Evolutionary conservation across 2,797 vertebrate species (phyloP), one percentile per base, ranked within the genome.

Genomic region (Phoxinus dragarum): DNA sequence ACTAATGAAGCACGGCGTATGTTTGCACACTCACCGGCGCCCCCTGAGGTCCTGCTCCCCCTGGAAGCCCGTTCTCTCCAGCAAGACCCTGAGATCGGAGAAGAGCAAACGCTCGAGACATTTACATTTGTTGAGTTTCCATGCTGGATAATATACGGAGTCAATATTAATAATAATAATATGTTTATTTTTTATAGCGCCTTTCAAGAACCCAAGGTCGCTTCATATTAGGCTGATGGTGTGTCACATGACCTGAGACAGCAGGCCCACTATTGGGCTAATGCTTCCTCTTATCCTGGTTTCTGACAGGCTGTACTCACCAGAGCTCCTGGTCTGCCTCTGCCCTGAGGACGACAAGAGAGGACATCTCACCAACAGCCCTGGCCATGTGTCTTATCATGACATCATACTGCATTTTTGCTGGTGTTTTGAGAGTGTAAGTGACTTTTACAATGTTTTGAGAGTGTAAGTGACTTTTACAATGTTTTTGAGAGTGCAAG

Each of bases 291-390:
- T 44, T 40, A 19, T 42, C 12, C 14, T 47, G 6, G 38, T 69
- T 61, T 31, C 23, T 6, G n/a, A 40, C 4, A 34, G 40, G 27
- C 23, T 86, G 85, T 92, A 98, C 97, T 99, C 94, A 99, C 98
- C 34, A 96, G 90, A 86, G 97, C 96, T 96, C 98, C 98, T 81
- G 97, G 88, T 90, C 97, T 96, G 92, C 98, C 98, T 96, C 98
- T 97, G 90, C 97, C 98, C 98, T 99, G 94, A 91, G 94, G 90
- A 93, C 94, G 91, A 95, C 89, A 96, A 90, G 88, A 91, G 90
- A 92, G 89, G 88, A 91, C 90, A 90, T 92, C 69, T 34, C 93
- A 94, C 94, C 91, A 92, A 89, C 90, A 89, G 23, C 3, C 38
- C 2, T 27, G 27, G 16, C 1, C 4, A 23, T 52, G 11, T 61